Conservation (phyloP, 2,113 vertebrate genomes). For the Andinoacara biseriatus region DNA sequence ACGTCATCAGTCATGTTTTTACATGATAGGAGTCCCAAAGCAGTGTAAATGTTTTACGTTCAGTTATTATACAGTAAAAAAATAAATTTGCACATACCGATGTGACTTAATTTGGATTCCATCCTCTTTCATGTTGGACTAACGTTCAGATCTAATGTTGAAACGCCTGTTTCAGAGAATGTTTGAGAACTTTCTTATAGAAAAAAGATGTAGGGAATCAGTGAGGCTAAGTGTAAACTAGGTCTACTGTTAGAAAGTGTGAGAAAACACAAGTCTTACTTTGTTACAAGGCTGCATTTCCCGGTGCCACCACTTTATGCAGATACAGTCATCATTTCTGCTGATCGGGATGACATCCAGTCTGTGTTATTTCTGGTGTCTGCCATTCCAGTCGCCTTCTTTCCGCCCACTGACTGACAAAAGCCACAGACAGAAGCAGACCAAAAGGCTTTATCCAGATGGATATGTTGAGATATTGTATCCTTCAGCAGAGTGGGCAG, state of each 20-base stretch:
- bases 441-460: constrained; percentile 59
- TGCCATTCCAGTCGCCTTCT: constrained; percentile 53
- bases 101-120: constrained; percentile 6
- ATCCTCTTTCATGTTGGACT: constrained; percentile 6
- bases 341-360: constrained; percentile 64
- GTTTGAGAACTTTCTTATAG: not conserved
- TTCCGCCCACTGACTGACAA: constrained; percentile 69
- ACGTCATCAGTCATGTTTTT: not conserved
- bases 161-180: constrained; percentile 51
- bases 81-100: not conserved
- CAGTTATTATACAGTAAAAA: not conserved
- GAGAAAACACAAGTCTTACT: not conserved
- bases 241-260: not conserved
- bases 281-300: constrained; percentile 10
- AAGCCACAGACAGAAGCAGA: constrained; percentile 55
- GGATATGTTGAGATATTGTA: constrained; percentile 52
- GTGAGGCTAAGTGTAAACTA: not conserved
- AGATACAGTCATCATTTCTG: constrained; percentile 51
- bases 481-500: constrained; percentile 64
- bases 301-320: constrained; percentile 23
- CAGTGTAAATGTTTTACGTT: not conserved
- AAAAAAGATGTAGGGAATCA: constrained; percentile 1
- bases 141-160: constrained; percentile 57
- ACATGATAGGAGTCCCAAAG: not conserved
- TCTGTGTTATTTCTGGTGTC: constrained; percentile 73